phyloP scores from a whole-genome alignment of 2,797 vertebrate genomes.

The Syncerus caffer region DNA sequence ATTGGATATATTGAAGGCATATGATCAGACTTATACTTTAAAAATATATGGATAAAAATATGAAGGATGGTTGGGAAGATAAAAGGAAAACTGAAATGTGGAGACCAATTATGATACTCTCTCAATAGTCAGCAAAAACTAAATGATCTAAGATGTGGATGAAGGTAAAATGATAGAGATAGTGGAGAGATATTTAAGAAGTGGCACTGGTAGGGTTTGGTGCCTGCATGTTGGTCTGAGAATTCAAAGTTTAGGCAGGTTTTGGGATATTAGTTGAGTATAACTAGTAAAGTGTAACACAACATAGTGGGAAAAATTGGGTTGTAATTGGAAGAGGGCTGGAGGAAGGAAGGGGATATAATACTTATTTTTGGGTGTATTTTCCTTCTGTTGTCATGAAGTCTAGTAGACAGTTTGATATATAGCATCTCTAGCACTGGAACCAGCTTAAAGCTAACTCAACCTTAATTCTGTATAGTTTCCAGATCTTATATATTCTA shows the following conservation, averaged over 20 bases:
- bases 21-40: not conserved
- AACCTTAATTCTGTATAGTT: accelerated
- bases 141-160: not conserved
- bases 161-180: not conserved
- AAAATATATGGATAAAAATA: not conserved
- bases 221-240: not conserved
- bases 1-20: not conserved
- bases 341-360: not conserved
- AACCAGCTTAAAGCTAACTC: not conserved
- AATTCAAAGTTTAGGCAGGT: not conserved
- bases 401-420: not conserved
- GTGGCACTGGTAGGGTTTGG: not conserved
- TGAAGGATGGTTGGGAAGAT: not conserved
- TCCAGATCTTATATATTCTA: not conserved
- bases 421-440: not conserved
- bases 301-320: not conserved
- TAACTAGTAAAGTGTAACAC: not conserved
- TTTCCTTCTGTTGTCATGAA: not conserved
- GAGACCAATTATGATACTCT: not conserved
- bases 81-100: not conserved
- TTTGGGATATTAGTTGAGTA: not conserved
- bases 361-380: not conserved
- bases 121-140: not conserved
- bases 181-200: not conserved
- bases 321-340: not conserved